A percentile compares a stretch with the other conserved stretches of the same genome.
Conservation (phyloP, 1,140 invertebrate genomes). For the Dendroctonus valens region DNA sequence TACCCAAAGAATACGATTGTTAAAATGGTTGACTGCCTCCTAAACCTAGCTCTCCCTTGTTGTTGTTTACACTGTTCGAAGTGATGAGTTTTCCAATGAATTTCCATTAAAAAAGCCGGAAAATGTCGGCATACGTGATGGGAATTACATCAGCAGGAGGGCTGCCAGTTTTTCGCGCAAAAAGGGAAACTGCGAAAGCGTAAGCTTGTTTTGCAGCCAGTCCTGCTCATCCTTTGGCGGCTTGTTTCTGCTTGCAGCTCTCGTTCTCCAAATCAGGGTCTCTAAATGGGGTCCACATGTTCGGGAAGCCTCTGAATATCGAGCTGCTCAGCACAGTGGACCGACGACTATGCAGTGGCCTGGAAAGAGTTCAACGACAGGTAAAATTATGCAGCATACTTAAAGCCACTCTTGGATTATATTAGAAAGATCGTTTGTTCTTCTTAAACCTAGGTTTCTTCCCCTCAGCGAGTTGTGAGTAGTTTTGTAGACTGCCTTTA, state of each 20-base stretch:
- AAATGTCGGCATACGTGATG: slow-evolving; percentile 67
- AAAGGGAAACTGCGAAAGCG: slow-evolving; percentile 64
- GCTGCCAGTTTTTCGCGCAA: slow-evolving; percentile 68
- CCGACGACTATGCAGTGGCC: slow-evolving; percentile 66
- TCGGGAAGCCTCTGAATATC: slow-evolving; percentile 69
- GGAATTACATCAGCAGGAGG: slow-evolving; percentile 69
- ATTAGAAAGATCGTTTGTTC: too few relatives aligned
- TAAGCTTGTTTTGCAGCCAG: slow-evolving; percentile 47
- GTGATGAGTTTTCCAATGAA: too few relatives aligned
- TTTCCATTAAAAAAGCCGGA: too few relatives aligned
- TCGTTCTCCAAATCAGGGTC: slow-evolving; percentile 78
- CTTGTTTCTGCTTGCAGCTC: slow-evolving; percentile 56
- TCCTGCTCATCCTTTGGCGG: neutral
- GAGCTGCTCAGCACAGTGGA: slow-evolving; percentile 63
- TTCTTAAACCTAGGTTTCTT: too few relatives aligned
- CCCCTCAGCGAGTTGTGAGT: too few relatives aligned
- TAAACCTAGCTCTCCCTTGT: too few relatives aligned
- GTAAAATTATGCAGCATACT: slow-evolving; percentile 30
- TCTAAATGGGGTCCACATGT: slow-evolving; percentile 82
- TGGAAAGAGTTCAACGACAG: slow-evolving; percentile 69
- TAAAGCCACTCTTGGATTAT: neutral
- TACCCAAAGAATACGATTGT: too few relatives aligned
- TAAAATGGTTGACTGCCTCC: too few relatives aligned
- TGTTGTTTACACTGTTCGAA: too few relatives aligned
- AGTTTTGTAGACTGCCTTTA: too few relatives aligned